A percentile compares a stretch with the other conserved stretches of the same genome.
phyloP scores from a whole-genome alignment of 1,140 invertebrate genomes.

The Apolygus lucorum region DNA sequence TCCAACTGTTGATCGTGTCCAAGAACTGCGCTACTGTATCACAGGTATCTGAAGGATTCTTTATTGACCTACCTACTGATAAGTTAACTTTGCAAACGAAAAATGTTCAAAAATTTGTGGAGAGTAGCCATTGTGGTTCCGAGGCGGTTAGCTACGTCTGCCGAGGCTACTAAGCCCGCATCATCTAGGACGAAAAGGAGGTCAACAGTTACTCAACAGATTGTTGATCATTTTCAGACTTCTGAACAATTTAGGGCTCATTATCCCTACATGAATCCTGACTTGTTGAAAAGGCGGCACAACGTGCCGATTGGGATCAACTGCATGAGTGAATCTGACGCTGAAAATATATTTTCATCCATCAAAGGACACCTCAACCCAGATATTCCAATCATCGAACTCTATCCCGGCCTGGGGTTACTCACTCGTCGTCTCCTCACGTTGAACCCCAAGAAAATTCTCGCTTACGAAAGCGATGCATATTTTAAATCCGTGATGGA shows the following conservation, averaged over 20 bases:
- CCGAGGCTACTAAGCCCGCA: neutral
- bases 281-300: neutral
- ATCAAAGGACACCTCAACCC: constrained; percentile 7
- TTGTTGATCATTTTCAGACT: neutral
- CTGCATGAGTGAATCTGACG: constrained; percentile 14
- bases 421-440: constrained; percentile 17
- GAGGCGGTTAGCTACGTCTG: neutral
- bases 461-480: constrained; percentile 19
- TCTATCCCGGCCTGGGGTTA: constrained; percentile 22
- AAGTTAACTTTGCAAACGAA: neutral
- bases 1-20: constrained; percentile 54
- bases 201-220: neutral
- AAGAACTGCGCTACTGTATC: constrained; percentile 48
- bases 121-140: neutral
- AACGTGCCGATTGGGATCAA: neutral
- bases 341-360: constrained; percentile 5
- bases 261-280: neutral
- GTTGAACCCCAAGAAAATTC: neutral
- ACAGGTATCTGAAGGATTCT: constrained; percentile 41
- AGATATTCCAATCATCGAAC: constrained; percentile 22
- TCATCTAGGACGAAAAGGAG: neutral
- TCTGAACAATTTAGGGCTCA: constrained; percentile 5
- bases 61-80: neutral
- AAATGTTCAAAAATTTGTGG: neutral
- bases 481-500: constrained; percentile 8